Evolutionary conservation across 2,113 vertebrate species (phyloP).

Genomic region (Gobius niger): DNA sequence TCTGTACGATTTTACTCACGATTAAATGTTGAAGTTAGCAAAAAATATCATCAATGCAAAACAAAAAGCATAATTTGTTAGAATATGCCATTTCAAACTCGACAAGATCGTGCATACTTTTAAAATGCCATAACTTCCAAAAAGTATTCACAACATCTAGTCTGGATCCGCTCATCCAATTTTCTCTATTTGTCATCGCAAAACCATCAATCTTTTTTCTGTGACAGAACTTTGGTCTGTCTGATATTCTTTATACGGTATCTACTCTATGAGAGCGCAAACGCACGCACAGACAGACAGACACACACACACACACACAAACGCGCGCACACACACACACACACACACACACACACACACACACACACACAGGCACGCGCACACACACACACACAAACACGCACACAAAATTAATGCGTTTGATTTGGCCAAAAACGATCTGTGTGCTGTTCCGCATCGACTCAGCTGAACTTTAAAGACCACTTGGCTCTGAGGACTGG

Average conservation of each 20-base stretch:
- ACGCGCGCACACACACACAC: too few species aligned
- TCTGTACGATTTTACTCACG: constrained; percentile 34
- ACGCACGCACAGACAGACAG: too few species aligned
- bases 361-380: too few species aligned
- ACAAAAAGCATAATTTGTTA: too few species aligned
- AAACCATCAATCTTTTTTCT: constrained; percentile 3
- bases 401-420: constrained; percentile 1
- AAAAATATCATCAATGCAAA: constrained; percentile 7
- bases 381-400: background rate
- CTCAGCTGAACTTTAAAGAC: constrained; percentile 9
- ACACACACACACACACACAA: too few species aligned
- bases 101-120: background rate
- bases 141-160: background rate
- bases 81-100: background rate
- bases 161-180: background rate
- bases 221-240: background rate
- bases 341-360: too few species aligned
- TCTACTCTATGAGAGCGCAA: too few species aligned
- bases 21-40: constrained; percentile 24
- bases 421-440: background rate
- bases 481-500: background rate
- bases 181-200: background rate
- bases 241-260: background rate
- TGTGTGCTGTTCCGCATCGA: background rate
- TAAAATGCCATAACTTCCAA: background rate